Conservation (phyloP, 2,797 vertebrate genomes). For the Columba guinea region DNA sequence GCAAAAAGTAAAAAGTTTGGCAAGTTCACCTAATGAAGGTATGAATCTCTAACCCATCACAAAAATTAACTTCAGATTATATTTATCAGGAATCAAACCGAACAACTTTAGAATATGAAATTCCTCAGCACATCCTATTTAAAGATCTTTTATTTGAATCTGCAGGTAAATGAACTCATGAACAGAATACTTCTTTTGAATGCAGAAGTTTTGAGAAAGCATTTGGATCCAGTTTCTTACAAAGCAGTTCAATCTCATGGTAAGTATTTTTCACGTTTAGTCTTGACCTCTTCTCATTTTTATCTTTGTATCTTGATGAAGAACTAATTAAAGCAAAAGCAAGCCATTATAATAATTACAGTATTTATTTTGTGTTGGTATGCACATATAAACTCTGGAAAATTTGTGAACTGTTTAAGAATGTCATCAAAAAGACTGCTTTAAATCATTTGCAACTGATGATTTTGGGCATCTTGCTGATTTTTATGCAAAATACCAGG, state of each 20-base stretch:
- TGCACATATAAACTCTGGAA: not conserved
- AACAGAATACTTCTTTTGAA: conserved; percentile 86
- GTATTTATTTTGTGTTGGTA: not conserved
- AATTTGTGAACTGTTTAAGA: not conserved
- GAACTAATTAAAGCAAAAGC: not conserved
- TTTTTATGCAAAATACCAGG: not conserved
- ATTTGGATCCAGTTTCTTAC: conserved; percentile 83
- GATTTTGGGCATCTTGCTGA: not conserved
- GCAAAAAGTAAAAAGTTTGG: not conserved
- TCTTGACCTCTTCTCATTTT: not conserved
- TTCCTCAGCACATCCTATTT: not conserved
- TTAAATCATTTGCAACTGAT: not conserved
- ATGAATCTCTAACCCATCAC: not conserved
- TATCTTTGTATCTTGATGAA: not conserved
- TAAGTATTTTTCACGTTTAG: conserved; percentile 55
- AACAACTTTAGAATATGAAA: not conserved
- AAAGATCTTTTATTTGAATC: conserved; percentile 19
- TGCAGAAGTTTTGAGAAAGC: conserved; percentile 85
- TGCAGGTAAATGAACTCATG: conserved; percentile 87
- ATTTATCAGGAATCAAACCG: not conserved
- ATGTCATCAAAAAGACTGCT: not conserved
- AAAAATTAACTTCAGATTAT: not conserved
- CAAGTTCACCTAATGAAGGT: not conserved
- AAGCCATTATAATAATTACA: not conserved
- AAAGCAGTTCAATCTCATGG: conserved; percentile 90